phyloP scores from a whole-genome alignment of 1,140 invertebrate species.

The Sarcophaga peregrina region DNA sequence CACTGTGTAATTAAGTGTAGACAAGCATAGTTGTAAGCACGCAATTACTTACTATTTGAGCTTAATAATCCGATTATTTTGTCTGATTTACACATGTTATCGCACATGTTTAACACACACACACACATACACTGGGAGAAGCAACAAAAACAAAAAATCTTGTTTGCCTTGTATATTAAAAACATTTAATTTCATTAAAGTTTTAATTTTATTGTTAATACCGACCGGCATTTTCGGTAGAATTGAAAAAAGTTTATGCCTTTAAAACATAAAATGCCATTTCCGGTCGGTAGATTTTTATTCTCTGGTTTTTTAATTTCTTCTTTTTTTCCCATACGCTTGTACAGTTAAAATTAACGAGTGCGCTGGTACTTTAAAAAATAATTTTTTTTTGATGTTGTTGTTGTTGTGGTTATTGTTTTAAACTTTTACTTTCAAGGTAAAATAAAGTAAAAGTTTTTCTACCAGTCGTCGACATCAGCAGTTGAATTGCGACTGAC shows the following conservation, averaged over 20 bases:
- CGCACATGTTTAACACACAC: neutral
- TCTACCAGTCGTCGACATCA: neutral
- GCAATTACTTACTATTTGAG: neutral
- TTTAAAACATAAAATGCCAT: neutral
- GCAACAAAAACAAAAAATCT: no score
- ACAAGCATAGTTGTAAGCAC: neutral
- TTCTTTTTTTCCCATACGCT: neutral
- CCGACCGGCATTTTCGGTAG: no score
- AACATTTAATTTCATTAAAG: no score
- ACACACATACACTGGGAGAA: no score
- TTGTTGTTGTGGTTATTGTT: no score
- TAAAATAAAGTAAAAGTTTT: constrained; percentile 22
- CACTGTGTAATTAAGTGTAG: neutral
- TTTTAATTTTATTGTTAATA: no score
- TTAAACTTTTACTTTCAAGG: constrained; percentile 11
- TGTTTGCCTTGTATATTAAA: no score
- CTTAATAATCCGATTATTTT: neutral
- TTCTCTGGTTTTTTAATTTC: neutral
- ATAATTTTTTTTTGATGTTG: no score
- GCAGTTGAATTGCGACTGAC: no score
- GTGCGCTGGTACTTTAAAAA: no score
- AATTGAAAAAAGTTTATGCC: no score
- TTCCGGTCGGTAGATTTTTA: neutral
- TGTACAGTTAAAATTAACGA: no score
- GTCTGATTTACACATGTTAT: constrained; percentile 16